phyloP scores from a whole-genome alignment of 2,797 vertebrate genomes.

The Myoxocephalus aenaeus region DNA sequence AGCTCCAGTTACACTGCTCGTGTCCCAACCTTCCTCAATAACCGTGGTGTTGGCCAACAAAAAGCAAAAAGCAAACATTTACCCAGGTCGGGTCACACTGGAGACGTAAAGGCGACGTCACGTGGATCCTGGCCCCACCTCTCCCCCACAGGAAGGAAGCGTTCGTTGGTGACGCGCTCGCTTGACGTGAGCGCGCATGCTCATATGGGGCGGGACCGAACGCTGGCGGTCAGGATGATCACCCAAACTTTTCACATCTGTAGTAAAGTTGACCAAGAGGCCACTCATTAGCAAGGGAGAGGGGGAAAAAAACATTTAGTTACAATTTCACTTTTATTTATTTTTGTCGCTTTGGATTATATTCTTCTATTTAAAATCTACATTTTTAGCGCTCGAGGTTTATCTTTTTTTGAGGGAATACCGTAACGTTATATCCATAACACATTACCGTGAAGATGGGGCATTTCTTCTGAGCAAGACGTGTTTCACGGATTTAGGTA shows the following conservation, averaged over 20 bases:
- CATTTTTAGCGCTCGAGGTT: neutral
- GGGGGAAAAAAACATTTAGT: neutral
- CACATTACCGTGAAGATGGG: slow-evolving; percentile 34
- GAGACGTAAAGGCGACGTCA: neutral
- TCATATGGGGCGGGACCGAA: slow-evolving; percentile 71
- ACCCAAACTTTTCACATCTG: slow-evolving; percentile 57
- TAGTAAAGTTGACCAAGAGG: slow-evolving; percentile 58
- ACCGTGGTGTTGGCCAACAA: too few relatives aligned
- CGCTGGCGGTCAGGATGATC: slow-evolving; percentile 22
- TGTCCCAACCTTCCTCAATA: too few relatives aligned
- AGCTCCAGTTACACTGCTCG: too few relatives aligned
- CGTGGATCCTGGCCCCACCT: slow-evolving; percentile 8
- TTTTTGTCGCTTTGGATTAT: neutral
- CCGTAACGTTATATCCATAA: neutral
- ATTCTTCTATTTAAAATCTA: neutral
- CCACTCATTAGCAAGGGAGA: neutral
- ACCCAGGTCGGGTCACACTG: neutral
- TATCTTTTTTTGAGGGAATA: neutral
- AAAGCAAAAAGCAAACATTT: neutral
- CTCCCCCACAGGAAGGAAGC: slow-evolving; percentile 13
- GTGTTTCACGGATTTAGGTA: slow-evolving; percentile 22
- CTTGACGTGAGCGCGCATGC: slow-evolving; percentile 42
- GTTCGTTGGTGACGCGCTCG: neutral
- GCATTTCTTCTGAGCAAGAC: slow-evolving; percentile 5
- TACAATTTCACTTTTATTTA: neutral